These are phyloP conservation scores for Lasioglossum calceatum DNA, from an alignment of 2,888 invertebrate species.

Conservation along the genomic window DNA sequence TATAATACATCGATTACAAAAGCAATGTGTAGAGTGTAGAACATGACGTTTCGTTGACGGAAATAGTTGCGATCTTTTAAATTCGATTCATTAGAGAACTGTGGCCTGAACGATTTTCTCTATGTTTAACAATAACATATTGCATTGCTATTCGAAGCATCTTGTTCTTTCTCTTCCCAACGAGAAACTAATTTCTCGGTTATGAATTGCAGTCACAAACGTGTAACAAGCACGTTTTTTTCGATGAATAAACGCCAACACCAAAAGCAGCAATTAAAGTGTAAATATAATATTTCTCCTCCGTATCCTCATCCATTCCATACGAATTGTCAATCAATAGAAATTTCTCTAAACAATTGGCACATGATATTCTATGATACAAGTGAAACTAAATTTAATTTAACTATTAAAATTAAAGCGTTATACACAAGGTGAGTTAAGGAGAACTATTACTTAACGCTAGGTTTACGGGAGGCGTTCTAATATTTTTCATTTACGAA, in stretches of 20 bases:
- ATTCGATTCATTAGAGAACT: conserved; percentile 15
- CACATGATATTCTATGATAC: conserved; percentile 7
- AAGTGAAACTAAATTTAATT: not conserved
- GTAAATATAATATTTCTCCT: not conserved
- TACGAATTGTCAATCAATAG: not conserved
- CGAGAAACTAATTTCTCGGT: not conserved
- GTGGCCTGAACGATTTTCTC: not conserved
- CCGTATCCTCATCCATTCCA: not conserved
- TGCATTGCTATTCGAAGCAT: conserved; percentile 9
- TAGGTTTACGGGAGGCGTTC: not conserved
- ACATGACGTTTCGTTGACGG: not conserved
- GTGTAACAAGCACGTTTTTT: not conserved
- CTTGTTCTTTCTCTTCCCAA: not conserved
- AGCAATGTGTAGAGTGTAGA: conserved; percentile 25
- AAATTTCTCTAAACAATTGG: conserved; percentile 28
- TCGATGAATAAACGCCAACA: not conserved
- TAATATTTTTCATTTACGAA: not conserved
- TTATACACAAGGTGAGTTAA: not conserved
- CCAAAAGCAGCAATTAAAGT: not conserved
- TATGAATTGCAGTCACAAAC: not conserved
- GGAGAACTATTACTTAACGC: not conserved
- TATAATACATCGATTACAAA: conserved; percentile 30
- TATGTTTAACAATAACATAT: conserved; percentile 13
- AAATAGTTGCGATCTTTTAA: not conserved
- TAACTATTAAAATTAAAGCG: not conserved